Evolutionary conservation across 2,113 vertebrate species (phyloP), one percentile per base, ranked within the genome.

Genomic region (Dasypus novemcinctus): DNA sequence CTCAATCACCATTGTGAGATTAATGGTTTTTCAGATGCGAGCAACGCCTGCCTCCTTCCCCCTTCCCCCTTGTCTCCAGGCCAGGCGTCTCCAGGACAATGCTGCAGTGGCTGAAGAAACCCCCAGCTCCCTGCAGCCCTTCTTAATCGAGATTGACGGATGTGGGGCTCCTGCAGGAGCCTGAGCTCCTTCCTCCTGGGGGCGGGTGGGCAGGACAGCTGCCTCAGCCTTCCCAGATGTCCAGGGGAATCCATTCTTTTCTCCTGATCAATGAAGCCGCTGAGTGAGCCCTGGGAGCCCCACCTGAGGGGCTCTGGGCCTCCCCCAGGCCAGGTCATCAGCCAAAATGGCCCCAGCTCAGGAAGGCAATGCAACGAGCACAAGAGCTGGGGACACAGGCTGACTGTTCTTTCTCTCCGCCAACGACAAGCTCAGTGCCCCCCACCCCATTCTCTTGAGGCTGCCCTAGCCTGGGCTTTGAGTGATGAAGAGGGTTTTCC

Each of bases 111-210:
- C 59, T 4, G 1, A 66, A 88, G 87, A 68, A 88, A 78, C 72
- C 88, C 38, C 79, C 21, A n/a, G 71, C 52, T 87, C 88, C 93
- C 96, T 0, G 33, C 5, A 27, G 95, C 57, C 63, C 72, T 95
- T 74, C 91, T 85, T 97, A 94, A 97, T 97, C 31, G 49, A 93
- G 95, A 90, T 75, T 96, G 97, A 97, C 89, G 2, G 89, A 96
- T 93, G 94, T 91, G 71, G 38, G 54, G 93, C 90, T 93, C 68
- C 84, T n/a, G 41, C 17, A 63, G 78, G 66, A 94, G 88, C 7
- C 72, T 5, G 38, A 89, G 79, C 57, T 3, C 18, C 36, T 85
- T 90, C 66, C 49, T 87, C 64, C 85, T 38, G 61, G 43, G 87
- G 64, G 33, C 0, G 0, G 81, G 17, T 9, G 79, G 72, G 84